These are phyloP conservation scores for Dorcus parallelipipedus DNA, from an alignment of 2,888 invertebrate genomes.

Conservation along the genomic window DNA sequence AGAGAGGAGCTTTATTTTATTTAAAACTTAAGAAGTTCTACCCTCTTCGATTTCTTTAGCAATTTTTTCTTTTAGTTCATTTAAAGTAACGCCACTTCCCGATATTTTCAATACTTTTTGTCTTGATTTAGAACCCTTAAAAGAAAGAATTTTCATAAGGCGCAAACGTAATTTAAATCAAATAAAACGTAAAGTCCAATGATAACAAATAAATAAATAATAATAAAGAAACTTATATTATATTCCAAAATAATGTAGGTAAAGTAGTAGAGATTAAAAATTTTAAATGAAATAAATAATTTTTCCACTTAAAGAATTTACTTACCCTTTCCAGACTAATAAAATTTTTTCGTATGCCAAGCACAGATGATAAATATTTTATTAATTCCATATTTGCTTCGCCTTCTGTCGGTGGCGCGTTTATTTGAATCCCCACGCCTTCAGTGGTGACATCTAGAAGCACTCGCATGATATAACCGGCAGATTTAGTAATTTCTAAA, in stretches of 20 bases:
- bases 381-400: slow-evolving; percentile 76
- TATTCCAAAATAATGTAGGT: background rate
- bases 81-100: background rate
- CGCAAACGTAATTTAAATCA: background rate
- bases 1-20: background rate
- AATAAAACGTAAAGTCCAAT: background rate
- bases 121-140: slow-evolving; percentile 28
- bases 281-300: too few relatives aligned
- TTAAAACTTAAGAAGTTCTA: background rate
- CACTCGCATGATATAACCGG: background rate
- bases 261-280: background rate
- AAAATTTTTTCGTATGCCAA: slow-evolving; percentile 68
- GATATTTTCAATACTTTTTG: slow-evolving; percentile 22
- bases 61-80: slow-evolving; percentile 6
- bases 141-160: background rate
- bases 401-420: slow-evolving; percentile 77
- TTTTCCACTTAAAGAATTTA: background rate
- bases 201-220: background rate
- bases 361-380: slow-evolving; percentile 65
- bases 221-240: background rate
- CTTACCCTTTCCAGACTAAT: slow-evolving; percentile 56
- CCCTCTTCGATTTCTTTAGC: slow-evolving; percentile 8
- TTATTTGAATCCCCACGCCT: slow-evolving; percentile 71
- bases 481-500: background rate
- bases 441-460: slow-evolving; percentile 55